Conservation (phyloP, 2,113 vertebrate genomes). For the Ploceus nigricollis region DNA sequence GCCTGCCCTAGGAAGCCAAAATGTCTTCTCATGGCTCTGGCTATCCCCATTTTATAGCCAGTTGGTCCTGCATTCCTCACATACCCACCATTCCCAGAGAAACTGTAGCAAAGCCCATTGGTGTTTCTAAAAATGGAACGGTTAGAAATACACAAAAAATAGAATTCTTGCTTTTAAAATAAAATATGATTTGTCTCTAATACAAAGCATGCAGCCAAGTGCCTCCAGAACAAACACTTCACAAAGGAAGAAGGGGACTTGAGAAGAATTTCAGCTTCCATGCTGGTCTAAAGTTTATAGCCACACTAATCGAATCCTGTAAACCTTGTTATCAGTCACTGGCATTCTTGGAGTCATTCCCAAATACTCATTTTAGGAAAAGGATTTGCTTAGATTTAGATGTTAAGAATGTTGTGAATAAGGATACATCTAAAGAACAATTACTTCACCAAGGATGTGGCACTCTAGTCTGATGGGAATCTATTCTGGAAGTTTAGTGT, state of each 20-base stretch:
- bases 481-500: not conserved
- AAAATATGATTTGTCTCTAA: constrained; percentile 4
- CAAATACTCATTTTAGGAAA: constrained; percentile 35
- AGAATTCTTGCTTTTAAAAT: constrained; percentile 53
- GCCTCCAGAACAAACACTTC: constrained; percentile 45
- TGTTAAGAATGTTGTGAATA: constrained; percentile 6
- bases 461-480: not conserved
- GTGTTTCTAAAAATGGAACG: constrained; percentile 37
- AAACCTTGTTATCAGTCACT: constrained; percentile 42
- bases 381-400: constrained; percentile 16
- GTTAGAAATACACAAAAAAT: constrained; percentile 19
- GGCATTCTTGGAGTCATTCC: constrained; percentile 46
- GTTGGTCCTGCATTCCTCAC: not conserved
- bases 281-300: constrained; percentile 3
- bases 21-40: not conserved
- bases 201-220: constrained; percentile 10
- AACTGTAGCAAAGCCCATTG: not conserved
- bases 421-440: not conserved
- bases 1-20: not conserved
- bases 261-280: constrained; percentile 30
- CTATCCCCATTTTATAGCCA: not conserved
- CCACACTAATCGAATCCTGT: not conserved
- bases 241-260: constrained; percentile 21
- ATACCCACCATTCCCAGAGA: constrained; percentile 47
- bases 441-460: not conserved